These are phyloP conservation scores for Eira barbara DNA, from an alignment of 2,113 vertebrate species.

Conservation along the genomic window DNA sequence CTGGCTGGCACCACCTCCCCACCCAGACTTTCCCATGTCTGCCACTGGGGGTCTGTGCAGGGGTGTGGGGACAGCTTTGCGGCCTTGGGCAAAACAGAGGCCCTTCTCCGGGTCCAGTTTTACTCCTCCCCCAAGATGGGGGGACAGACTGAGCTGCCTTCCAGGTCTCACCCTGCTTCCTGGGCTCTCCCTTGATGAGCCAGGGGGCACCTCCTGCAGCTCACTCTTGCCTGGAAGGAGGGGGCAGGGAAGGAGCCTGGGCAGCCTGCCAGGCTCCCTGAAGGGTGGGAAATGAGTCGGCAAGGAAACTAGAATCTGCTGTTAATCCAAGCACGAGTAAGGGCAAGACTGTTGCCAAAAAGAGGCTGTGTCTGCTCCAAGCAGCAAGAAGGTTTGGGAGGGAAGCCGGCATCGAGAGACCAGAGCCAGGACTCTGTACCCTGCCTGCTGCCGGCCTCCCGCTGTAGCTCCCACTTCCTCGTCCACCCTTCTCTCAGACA, in stretches of 20 bases:
- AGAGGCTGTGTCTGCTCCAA: background rate
- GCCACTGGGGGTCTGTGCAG: background rate
- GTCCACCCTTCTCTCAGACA: background rate
- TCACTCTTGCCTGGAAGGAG: background rate
- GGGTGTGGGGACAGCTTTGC: background rate
- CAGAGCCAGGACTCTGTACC: background rate
- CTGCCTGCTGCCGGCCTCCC: background rate
- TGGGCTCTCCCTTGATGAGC: background rate
- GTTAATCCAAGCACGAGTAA: slow-evolving; percentile 50
- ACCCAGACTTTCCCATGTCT: background rate
- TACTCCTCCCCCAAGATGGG: background rate
- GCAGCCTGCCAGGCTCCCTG: slow-evolving; percentile 29
- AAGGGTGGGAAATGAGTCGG: slow-evolving; percentile 48
- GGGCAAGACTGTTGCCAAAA: background rate
- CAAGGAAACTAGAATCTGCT: slow-evolving; percentile 54
- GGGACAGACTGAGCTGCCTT: background rate
- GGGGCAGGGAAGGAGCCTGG: background rate
- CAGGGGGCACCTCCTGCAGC: background rate
- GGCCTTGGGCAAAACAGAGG: background rate
- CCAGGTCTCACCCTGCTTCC: background rate
- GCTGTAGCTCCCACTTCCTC: background rate
- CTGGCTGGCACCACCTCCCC: background rate
- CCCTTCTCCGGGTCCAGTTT: background rate
- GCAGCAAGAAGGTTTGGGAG: background rate
- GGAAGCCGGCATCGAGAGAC: background rate